Evolutionary conservation across 2,888 invertebrate species (phyloP).

Genomic region (Zelleria hepariella): DNA sequence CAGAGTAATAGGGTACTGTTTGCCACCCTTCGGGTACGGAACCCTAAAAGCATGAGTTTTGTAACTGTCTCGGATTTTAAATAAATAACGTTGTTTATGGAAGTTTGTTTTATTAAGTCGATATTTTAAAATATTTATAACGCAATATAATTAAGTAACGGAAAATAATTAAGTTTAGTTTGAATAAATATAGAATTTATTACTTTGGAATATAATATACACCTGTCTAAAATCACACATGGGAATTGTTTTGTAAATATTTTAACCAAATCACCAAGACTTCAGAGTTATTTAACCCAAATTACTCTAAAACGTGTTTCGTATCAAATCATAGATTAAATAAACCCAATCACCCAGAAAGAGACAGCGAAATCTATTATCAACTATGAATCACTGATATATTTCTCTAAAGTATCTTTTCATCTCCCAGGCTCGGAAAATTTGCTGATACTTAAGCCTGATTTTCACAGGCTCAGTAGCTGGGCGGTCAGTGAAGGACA

Average conservation of each 20-base stretch:
- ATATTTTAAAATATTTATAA: too few relatives aligned
- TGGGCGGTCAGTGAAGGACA: too few relatives aligned
- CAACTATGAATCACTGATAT: background rate
- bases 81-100: conserved; percentile 17
- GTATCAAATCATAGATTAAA: background rate
- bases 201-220: conserved; percentile 23
- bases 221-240: background rate
- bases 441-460: too few relatives aligned
- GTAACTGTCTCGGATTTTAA: conserved; percentile 17
- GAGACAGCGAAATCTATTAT: background rate
- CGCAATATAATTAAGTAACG: background rate
- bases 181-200: conserved; percentile 15
- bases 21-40: too few relatives aligned
- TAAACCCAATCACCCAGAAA: background rate
- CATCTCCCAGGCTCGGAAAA: too few relatives aligned
- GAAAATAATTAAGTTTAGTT: background rate
- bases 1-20: too few relatives aligned
- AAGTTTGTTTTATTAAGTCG: conserved; percentile 12
- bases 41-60: background rate
- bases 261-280: background rate
- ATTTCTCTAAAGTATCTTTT: background rate
- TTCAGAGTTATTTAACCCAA: background rate
- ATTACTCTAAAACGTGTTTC: background rate
- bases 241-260: background rate
- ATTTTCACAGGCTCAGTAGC: too few relatives aligned